Evolutionary conservation across 2,797 vertebrate species (phyloP).

Genomic region (Cetoscarus ocellatus): DNA sequence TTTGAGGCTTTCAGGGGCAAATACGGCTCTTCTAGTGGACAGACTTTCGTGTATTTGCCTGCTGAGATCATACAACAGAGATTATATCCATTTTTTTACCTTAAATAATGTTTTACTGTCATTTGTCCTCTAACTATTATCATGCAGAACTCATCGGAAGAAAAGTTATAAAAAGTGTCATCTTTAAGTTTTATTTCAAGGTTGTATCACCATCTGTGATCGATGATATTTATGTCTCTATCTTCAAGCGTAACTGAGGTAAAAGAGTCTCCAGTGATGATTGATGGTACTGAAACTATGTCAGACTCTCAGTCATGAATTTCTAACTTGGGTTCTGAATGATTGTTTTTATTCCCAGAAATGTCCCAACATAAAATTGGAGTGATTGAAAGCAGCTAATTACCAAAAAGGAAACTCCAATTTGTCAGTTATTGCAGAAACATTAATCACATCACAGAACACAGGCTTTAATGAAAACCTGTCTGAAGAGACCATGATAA

Average conservation of each 20-base stretch:
- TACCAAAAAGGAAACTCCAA: conserved; percentile 36
- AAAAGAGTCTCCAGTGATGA: neutral
- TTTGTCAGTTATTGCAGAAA: conserved; percentile 47
- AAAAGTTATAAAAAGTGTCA: no score
- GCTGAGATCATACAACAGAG: no score
- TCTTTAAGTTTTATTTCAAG: neutral
- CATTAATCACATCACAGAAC: conserved; percentile 44
- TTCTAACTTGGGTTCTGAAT: conserved; percentile 10
- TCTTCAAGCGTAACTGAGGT: neutral
- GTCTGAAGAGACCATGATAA: conserved; percentile 35
- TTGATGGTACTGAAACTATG: neutral
- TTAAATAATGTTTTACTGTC: no score
- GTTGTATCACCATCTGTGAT: neutral
- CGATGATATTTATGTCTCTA: neutral
- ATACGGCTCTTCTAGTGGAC: no score
- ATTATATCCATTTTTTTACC: no score
- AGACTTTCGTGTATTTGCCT: no score
- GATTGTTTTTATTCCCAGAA: conserved; percentile 17
- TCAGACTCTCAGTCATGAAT: neutral
- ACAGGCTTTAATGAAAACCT: conserved; percentile 11
- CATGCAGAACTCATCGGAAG: no score
- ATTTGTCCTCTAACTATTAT: no score
- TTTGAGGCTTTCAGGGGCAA: no score
- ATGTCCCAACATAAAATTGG: conserved; percentile 9
- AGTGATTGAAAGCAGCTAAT: conserved; percentile 35